Conservation (phyloP, 2,797 vertebrate genomes). For the Enteromius fasciolatus region DNA sequence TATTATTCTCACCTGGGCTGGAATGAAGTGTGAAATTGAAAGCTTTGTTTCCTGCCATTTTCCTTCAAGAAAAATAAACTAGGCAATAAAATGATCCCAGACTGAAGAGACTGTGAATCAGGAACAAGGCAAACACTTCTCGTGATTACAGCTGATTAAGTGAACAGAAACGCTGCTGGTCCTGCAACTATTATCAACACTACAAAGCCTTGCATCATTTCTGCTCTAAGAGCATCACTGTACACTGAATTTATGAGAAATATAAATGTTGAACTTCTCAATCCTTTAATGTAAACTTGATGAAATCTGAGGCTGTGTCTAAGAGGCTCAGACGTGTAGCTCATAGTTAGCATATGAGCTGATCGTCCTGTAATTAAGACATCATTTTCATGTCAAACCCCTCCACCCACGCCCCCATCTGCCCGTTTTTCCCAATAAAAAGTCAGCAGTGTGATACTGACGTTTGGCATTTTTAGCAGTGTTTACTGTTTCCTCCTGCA, state of each 20-base stretch:
- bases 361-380: constrained; percentile 16
- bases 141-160: background rate
- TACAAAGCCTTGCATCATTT: background rate
- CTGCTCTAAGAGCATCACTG: background rate
- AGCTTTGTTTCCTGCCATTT: background rate
- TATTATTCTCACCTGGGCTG: background rate
- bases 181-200: background rate
- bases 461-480: constrained; percentile 58
- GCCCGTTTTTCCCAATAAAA: constrained; percentile 3
- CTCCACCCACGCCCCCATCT: constrained; percentile 3
- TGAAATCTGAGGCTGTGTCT: background rate
- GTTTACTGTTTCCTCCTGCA: constrained; percentile 48
- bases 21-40: background rate
- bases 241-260: background rate
- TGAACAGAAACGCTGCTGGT: background rate
- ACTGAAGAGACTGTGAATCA: background rate
- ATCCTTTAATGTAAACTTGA: background rate
- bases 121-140: background rate
- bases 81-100: background rate
- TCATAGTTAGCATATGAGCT: background rate
- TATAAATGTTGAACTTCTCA: background rate
- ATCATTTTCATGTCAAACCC: constrained; percentile 23
- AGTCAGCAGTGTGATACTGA: constrained; percentile 48
- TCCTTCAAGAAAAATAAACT: background rate
- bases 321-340: background rate